Percentiles rank a stretch among this genome's conserved stretches.
These are phyloP conservation scores for Drosophila sucinea DNA, from an alignment of 1,140 invertebrate genomes.

Conservation along the genomic window DNA sequence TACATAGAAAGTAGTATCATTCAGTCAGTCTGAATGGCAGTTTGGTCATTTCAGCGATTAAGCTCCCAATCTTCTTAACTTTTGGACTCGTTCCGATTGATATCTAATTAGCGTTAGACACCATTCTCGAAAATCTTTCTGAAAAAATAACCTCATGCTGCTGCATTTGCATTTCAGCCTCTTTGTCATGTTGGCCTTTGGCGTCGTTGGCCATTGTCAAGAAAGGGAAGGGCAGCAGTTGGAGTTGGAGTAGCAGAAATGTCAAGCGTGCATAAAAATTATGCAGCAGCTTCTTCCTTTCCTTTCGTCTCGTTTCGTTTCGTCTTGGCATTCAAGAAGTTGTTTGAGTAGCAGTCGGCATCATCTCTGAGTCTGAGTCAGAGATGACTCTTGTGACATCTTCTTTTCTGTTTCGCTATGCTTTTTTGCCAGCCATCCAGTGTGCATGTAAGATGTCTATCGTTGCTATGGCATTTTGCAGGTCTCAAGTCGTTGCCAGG, in stretches of 20 bases:
- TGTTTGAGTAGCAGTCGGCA: constrained; percentile 14
- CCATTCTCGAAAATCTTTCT: too few species aligned
- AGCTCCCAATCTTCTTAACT: too few species aligned
- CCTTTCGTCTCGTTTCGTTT: not conserved
- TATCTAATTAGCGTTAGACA: not conserved
- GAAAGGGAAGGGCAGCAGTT: not conserved
- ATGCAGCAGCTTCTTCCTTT: not conserved
- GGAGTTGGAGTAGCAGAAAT: not conserved
- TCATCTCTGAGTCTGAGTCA: constrained; percentile 2
- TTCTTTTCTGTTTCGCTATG: constrained; percentile 13
- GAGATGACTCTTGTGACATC: constrained; percentile 21
- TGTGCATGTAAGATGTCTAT: constrained; percentile 17
- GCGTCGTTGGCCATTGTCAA: constrained; percentile 7
- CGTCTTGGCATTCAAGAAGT: constrained; percentile 15
- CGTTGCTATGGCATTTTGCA: constrained; percentile 25
- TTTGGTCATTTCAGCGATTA: not conserved
- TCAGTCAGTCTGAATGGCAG: not conserved
- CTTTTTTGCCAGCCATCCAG: constrained; percentile 14
- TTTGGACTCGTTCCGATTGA: not conserved
- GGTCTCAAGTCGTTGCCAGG: not conserved
- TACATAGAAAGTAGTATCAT: not conserved
- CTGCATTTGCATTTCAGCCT: constrained; percentile 1
- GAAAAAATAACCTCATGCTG: too few species aligned
- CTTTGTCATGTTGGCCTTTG: constrained; percentile 3
- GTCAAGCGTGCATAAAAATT: constrained; percentile 22